Conservation (phyloP, 2,888 invertebrate species). For the Cataglyphis rosenhaueri region DNA sequence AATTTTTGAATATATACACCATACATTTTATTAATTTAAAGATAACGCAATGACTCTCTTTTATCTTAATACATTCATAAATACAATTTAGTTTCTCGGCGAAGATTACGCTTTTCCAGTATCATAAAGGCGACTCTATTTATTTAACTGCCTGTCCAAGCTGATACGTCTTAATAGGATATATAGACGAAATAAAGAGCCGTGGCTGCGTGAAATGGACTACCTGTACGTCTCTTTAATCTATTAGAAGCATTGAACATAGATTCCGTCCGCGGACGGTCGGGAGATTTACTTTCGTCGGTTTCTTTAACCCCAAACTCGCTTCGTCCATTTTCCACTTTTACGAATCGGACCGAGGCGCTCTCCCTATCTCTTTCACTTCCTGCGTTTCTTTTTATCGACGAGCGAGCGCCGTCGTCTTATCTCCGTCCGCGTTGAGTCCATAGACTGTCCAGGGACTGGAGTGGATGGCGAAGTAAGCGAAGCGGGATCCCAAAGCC, state of each 20-base stretch:
- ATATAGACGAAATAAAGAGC: constrained; percentile 46
- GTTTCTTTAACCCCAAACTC: constrained; percentile 62
- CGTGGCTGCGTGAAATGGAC: constrained; percentile 53
- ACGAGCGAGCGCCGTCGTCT: constrained; percentile 39
- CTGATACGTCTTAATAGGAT: constrained; percentile 38
- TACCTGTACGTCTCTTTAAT: constrained; percentile 51
- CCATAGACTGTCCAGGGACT: constrained; percentile 39
- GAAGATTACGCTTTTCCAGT: constrained; percentile 18
- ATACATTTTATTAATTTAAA: not conserved
- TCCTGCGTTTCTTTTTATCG: constrained; percentile 58
- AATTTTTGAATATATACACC: not conserved
- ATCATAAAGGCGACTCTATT: constrained; percentile 8
- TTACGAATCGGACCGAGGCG: constrained; percentile 56
- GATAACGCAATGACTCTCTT: not conserved
- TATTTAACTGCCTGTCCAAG: constrained; percentile 41
- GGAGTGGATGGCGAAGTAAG: constrained; percentile 51
- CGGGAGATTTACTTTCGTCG: constrained; percentile 34
- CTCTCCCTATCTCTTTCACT: constrained; percentile 57
- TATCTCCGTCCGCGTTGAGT: constrained; percentile 61
- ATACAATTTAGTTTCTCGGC: constrained; percentile 14
- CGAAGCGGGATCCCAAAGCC: constrained; percentile 47
- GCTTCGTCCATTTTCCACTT: constrained; percentile 63
- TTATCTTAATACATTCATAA: constrained; percentile 11
- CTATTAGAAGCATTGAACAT: constrained; percentile 52
- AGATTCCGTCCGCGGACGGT: constrained; percentile 47